A percentile compares a stretch with the other conserved stretches of the same genome.
phyloP scores from a whole-genome alignment of 2,113 vertebrate species.

The Rhinogobius similis region DNA sequence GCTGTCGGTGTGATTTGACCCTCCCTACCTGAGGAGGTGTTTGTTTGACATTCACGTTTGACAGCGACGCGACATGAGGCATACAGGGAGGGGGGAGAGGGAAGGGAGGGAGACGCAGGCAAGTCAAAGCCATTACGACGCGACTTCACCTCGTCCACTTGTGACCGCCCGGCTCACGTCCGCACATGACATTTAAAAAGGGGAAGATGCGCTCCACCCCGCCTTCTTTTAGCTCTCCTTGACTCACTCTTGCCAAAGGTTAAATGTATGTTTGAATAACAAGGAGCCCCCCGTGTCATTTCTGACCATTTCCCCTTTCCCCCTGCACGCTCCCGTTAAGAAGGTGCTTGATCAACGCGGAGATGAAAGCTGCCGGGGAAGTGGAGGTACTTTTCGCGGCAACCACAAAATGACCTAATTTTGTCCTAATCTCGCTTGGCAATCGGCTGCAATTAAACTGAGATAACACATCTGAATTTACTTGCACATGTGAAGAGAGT shows the following conservation, averaged over 20 bases:
- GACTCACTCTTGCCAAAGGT: constrained; percentile 72
- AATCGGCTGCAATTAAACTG: constrained; percentile 71
- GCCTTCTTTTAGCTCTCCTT: constrained; percentile 55
- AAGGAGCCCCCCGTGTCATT: constrained; percentile 43
- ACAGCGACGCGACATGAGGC: constrained; percentile 79
- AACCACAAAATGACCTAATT: constrained; percentile 73
- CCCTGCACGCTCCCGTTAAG: constrained; percentile 62
- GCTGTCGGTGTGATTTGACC: constrained; percentile 84
- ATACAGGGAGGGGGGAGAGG: constrained; percentile 68
- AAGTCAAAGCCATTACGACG: constrained; percentile 82
- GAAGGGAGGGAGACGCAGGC: constrained; percentile 70
- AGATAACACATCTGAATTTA: constrained; percentile 70
- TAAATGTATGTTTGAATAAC: constrained; percentile 71
- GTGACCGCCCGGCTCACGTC: constrained; percentile 63
- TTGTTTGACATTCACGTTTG: constrained; percentile 86
- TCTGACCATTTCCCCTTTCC: constrained; percentile 65
- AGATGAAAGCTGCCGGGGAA: constrained; percentile 68
- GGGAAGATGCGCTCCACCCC: constrained; percentile 17
- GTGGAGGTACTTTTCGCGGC: constrained; percentile 52
- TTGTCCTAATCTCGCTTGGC: constrained; percentile 66
- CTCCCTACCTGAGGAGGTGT: constrained; percentile 84
- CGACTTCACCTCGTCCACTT: constrained; percentile 76
- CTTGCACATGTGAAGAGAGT: constrained; percentile 30
- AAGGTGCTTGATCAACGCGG: constrained; percentile 68
- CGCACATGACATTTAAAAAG: constrained; percentile 39